Evolutionary conservation across 1,140 invertebrate genomes (phyloP), one percentile per base, ranked within the genome.

Genomic region (Caerostris extrusa): DNA sequence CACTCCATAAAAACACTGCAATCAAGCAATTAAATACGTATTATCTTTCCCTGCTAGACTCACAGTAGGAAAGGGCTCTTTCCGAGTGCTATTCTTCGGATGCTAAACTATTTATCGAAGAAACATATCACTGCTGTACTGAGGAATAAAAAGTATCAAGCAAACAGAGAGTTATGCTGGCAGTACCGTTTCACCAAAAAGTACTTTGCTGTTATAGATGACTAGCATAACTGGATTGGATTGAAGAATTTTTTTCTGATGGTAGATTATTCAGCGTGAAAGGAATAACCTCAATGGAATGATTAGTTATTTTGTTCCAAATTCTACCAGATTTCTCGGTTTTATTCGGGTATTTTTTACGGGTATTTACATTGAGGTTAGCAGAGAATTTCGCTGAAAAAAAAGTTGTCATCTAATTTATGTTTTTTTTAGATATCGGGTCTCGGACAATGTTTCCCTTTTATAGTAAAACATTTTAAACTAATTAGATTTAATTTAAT

Each of bases 21-120:
- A 64, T 64, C 61, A 64, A 64, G n/a, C 34, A 77, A 77, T 77
- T 77, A 77, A 77, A 19, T 77, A 53, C 71, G 19, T 34, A n/a
- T 77, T 77, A 77, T 77, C 19, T 14, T 0, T n/a, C 71, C 7
- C 5, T 19, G 5, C 10, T 10, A 10, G 12, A 60, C 58, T 1
- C 10, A 34, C 19, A 7, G n/a, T 19, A 19, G n/a, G n/a, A 77
- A 34, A 77, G 71, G 71, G n/a, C 4, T 34, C 19, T 77, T 34
- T n/a, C 6, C 5, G 7, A 3, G 34, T 2, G 34, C 34, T 77
- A 3, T 53, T 77, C 19, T 77, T 53, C 3, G 14, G 7, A n/a
- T 53, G 71, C n/a, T 77, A 77, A 77, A 77, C n/a, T 77, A 77
- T 77, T 77, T 77, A 77, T 77, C 71, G 71, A 19, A 64, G 19